phyloP scores from a whole-genome alignment of 1,140 invertebrate genomes.

The Helicoverpa armigera region DNA sequence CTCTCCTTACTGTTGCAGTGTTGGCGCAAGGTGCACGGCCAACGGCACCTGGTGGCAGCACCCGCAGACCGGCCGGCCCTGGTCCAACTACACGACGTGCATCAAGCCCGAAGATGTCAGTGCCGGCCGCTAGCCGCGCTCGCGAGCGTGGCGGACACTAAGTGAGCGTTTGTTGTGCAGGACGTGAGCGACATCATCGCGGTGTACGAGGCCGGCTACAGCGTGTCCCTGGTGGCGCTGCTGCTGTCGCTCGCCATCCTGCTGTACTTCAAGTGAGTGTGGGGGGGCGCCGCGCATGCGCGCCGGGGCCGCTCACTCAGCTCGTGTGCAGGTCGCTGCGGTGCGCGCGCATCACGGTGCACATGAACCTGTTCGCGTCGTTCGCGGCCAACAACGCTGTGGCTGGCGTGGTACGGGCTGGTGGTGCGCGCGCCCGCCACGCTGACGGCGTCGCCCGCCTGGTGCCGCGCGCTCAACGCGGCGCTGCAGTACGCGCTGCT shows the following conservation, averaged over 20 bases:
- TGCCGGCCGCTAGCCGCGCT: slow-evolving; percentile 24
- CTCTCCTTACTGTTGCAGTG: slow-evolving; percentile 76
- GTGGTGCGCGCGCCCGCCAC: slow-evolving; percentile 86
- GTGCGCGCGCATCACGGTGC: slow-evolving; percentile 96
- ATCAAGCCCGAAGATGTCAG: slow-evolving; percentile 90
- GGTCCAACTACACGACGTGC: slow-evolving; percentile 97
- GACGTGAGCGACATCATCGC: slow-evolving; percentile 88
- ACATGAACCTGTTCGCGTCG: slow-evolving; percentile 97
- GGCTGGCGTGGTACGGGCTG: slow-evolving; percentile 89
- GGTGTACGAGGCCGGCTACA: slow-evolving; percentile 95
- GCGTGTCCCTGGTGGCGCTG: slow-evolving; percentile 94
- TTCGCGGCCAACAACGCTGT: slow-evolving; percentile 94
- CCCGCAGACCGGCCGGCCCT: slow-evolving; percentile 88
- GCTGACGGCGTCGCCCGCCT: slow-evolving; percentile 87
- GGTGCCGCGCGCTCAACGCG: slow-evolving; percentile 94
- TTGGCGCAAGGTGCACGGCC: slow-evolving; percentile 88
- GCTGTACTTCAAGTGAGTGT: slow-evolving; percentile 94
- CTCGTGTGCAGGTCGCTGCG: slow-evolving; percentile 87
- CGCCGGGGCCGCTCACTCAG: not conserved
- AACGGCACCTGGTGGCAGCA: slow-evolving; percentile 89
- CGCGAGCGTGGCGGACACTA: not conserved
- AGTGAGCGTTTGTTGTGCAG: slow-evolving; percentile 58
- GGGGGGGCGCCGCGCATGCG: not conserved
- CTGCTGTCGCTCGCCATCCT: slow-evolving; percentile 94
- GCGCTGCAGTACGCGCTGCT: slow-evolving; percentile 95